Conservation (phyloP, 2,797 vertebrate genomes). For the Microctenopoma steveboyesi region DNA sequence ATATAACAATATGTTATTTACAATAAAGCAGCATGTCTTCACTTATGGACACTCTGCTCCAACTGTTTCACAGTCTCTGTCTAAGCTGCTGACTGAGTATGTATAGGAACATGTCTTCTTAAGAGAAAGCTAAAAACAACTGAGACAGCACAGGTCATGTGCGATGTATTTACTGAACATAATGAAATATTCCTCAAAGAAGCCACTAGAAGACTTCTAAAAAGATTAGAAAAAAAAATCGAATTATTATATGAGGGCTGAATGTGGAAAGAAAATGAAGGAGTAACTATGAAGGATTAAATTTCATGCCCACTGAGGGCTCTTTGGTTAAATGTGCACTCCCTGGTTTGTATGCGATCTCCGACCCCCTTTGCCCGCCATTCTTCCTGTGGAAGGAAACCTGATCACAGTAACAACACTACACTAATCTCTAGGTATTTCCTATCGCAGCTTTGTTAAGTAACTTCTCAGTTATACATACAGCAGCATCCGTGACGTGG, state of each 20-base stretch:
- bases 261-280: slow-evolving; percentile 1
- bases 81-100: slow-evolving; percentile 18
- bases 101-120: not conserved
- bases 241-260: not conserved
- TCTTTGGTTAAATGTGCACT: slow-evolving; percentile 55
- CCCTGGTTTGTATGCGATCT: slow-evolving; percentile 60
- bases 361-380: slow-evolving; percentile 55
- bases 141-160: slow-evolving; percentile 17
- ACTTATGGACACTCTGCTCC: slow-evolving; percentile 2
- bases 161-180: slow-evolving; percentile 27
- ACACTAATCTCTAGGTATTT: slow-evolving; percentile 58
- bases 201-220: not conserved
- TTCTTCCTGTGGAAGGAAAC: slow-evolving; percentile 72
- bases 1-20: not conserved
- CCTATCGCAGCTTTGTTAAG: slow-evolving; percentile 58
- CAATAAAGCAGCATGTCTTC: slow-evolving; percentile 2
- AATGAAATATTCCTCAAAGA: slow-evolving; percentile 22
- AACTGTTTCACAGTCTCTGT: not conserved
- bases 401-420: slow-evolving; percentile 66
- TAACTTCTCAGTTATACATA: slow-evolving; percentile 23
- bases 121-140: slow-evolving; percentile 30
- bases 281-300: slow-evolving; percentile 18
- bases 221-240: too few relatives aligned
- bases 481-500: slow-evolving; percentile 7
- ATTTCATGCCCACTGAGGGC: slow-evolving; percentile 22